Evolutionary conservation across 2,888 invertebrate genomes (phyloP).

Genomic region (Allacma fusca): DNA sequence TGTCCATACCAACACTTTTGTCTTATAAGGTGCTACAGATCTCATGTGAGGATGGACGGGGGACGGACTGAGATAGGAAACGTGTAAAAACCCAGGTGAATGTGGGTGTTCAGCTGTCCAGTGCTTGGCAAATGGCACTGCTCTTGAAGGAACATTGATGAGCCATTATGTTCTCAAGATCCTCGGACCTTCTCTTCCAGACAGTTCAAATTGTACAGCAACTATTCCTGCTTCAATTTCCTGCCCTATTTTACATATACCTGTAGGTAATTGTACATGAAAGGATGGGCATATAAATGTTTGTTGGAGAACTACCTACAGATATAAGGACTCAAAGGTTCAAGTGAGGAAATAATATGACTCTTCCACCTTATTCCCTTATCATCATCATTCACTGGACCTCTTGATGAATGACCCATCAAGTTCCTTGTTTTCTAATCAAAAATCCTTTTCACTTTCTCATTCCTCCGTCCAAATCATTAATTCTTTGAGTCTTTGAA

Average conservation of each 20-base stretch:
- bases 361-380: neutral
- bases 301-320: too few relatives aligned
- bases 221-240: too few relatives aligned
- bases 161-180: neutral
- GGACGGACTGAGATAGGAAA: conserved; percentile 10
- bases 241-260: too few relatives aligned
- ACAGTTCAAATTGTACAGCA: too few relatives aligned
- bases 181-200: too few relatives aligned
- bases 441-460: conserved; percentile 23
- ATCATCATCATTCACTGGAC: neutral
- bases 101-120: conserved; percentile 32
- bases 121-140: conserved; percentile 1
- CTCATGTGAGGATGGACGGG: neutral
- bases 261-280: too few relatives aligned
- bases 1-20: neutral
- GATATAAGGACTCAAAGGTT: too few relatives aligned
- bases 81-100: conserved; percentile 3
- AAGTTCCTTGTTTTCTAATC: conserved; percentile 29
- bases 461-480: neutral
- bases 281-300: too few relatives aligned
- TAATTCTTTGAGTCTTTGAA: neutral
- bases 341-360: neutral
- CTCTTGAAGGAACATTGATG: conserved; percentile 21
- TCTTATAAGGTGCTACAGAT: conserved; percentile 1
- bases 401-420: conserved; percentile 35